Conservation (phyloP, 2,113 vertebrate genomes). For the Mionectes macconnelli region DNA sequence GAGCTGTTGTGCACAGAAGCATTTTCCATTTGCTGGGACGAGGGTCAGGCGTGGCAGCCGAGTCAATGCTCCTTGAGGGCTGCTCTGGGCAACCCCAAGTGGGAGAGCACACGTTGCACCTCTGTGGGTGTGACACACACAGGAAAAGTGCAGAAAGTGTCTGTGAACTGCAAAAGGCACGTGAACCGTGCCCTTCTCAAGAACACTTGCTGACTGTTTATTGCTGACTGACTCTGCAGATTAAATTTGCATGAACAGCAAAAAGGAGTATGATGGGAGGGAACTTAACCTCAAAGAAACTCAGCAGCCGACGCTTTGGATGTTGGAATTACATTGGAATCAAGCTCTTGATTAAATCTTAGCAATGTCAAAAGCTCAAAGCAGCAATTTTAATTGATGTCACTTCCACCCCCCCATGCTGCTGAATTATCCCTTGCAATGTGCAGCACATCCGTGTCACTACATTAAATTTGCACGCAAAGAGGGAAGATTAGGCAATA, state of each 20-base stretch:
- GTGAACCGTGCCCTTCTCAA: background rate
- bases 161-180: background rate
- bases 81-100: background rate
- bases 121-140: background rate
- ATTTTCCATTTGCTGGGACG: background rate
- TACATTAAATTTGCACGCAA: background rate
- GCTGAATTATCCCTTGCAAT: background rate
- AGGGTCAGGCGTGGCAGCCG: background rate
- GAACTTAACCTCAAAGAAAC: conserved; percentile 15
- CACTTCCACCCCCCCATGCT: background rate
- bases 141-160: background rate
- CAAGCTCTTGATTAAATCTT: conserved; percentile 35
- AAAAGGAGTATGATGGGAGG: background rate
- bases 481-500: background rate
- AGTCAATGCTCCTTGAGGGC: background rate
- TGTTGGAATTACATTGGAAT: conserved; percentile 28
- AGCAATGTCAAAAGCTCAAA: conserved; percentile 25
- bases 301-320: background rate
- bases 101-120: background rate
- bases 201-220: background rate
- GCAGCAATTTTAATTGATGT: conserved; percentile 37
- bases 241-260: conserved; percentile 35
- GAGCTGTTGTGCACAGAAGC: background rate
- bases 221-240: conserved; percentile 18
- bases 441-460: background rate